phyloP scores from a whole-genome alignment of 1,140 invertebrate species.

The Cyrtorhinus lividipennis region DNA sequence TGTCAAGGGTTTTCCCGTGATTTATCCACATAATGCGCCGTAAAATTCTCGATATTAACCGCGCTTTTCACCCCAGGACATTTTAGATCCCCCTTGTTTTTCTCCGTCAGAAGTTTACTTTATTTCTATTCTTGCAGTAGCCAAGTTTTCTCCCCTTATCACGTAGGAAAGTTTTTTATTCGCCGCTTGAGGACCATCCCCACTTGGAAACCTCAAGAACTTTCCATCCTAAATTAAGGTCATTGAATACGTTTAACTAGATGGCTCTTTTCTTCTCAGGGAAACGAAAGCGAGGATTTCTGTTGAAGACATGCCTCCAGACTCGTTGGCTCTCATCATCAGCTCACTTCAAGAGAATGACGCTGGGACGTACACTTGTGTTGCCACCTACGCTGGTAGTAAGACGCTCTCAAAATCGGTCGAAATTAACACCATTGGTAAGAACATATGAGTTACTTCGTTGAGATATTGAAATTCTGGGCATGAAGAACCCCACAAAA shows the following conservation, averaged over 20 bases:
- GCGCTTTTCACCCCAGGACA: neutral
- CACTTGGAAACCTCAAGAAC: too few relatives aligned
- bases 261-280: too few relatives aligned
- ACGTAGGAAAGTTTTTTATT: too few relatives aligned
- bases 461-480: neutral
- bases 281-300: constrained; percentile 40
- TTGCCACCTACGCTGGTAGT: constrained; percentile 56
- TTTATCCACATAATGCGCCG: neutral
- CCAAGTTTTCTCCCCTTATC: too few relatives aligned
- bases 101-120: too few relatives aligned
- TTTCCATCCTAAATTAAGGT: too few relatives aligned
- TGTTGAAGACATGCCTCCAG: constrained; percentile 43
- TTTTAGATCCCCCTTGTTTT: too few relatives aligned
- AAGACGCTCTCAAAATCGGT: constrained; percentile 47
- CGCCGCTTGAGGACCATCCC: too few relatives aligned
- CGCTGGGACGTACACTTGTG: constrained; percentile 68
- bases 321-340: constrained; percentile 51
- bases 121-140: too few relatives aligned
- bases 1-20: neutral
- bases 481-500: neutral
- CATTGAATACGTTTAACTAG: too few relatives aligned
- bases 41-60: neutral
- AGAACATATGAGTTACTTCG: constrained; percentile 27
- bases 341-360: constrained; percentile 54
- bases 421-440: constrained; percentile 58